phyloP scores from a whole-genome alignment of 2,797 vertebrate species.

The Rhincodon typus region DNA sequence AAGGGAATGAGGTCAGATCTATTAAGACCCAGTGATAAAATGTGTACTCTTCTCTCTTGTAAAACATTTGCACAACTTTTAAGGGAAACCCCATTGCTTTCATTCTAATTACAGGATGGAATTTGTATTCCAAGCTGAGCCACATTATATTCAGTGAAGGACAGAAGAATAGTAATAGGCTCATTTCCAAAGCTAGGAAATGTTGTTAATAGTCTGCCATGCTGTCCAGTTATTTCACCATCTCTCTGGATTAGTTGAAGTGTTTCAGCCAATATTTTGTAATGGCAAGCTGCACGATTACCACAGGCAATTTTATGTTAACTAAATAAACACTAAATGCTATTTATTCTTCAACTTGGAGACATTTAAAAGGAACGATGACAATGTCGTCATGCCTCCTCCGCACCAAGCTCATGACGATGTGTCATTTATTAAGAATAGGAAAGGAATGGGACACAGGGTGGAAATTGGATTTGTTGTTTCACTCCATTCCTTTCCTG shows the following conservation, averaged over 20 bases:
- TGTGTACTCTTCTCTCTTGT: slow-evolving; percentile 24
- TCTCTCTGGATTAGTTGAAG: background rate
- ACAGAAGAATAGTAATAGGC: background rate
- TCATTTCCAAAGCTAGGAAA: slow-evolving; percentile 2
- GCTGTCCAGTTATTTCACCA: slow-evolving; percentile 35
- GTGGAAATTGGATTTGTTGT: background rate
- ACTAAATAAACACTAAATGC: background rate
- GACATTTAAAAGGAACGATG: background rate
- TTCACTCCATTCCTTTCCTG: background rate
- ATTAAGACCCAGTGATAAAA: slow-evolving; percentile 26
- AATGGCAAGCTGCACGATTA: background rate
- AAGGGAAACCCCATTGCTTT: slow-evolving; percentile 12
- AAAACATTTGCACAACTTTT: slow-evolving; percentile 32
- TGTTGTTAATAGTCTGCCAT: slow-evolving; percentile 10
- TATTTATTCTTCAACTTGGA: background rate
- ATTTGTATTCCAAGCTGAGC: background rate
- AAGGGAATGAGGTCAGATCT: slow-evolving; percentile 27
- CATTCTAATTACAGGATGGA: slow-evolving; percentile 11
- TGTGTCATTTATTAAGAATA: background rate
- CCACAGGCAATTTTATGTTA: background rate
- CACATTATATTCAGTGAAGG: background rate
- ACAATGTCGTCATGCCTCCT: background rate
- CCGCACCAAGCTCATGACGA: background rate
- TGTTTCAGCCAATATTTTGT: slow-evolving; percentile 6
- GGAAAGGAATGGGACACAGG: background rate